A percentile compares a stretch with the other conserved stretches of the same genome.
Evolutionary conservation across 2,797 vertebrate genomes (phyloP).

Genomic region (Tachyglossus aculeatus): DNA sequence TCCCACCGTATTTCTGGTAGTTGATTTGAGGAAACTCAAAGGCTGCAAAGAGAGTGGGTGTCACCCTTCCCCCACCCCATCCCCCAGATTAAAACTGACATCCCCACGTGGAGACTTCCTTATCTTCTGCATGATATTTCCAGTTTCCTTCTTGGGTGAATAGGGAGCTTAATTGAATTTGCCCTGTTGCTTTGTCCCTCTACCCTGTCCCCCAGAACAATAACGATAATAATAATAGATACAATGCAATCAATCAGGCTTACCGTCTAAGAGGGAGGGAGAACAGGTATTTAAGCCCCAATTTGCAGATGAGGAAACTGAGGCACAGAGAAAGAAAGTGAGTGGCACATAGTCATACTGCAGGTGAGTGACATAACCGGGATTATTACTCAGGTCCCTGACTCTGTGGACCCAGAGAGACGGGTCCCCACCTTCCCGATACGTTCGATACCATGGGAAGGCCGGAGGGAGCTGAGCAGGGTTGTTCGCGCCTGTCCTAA

Average conservation of each 20-base stretch:
- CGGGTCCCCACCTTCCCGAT: neutral
- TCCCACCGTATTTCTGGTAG: constrained; percentile 83
- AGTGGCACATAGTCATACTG: neutral
- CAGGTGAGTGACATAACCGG: neutral
- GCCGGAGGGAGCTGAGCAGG: neutral
- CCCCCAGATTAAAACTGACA: too few relatives aligned
- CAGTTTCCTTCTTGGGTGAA: too few relatives aligned
- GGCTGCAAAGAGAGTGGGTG: constrained; percentile 79
- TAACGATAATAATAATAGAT: too few relatives aligned
- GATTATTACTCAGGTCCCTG: neutral
- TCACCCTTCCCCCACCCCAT: too few relatives aligned
- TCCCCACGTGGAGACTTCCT: too few relatives aligned
- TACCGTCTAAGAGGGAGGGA: too few relatives aligned
- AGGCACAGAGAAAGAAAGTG: neutral
- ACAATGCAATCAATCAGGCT: too few relatives aligned
- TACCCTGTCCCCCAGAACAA: too few relatives aligned
- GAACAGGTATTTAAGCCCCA: neutral
- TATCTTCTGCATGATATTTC: too few relatives aligned
- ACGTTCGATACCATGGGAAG: neutral
- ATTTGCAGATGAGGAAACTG: neutral
- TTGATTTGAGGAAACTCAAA: constrained; percentile 97
- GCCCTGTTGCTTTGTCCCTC: rapidly evolving
- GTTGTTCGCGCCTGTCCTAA: constrained; percentile 38
- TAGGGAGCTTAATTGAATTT: rapidly evolving
- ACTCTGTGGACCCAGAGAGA: neutral